These are phyloP conservation scores for Micromussa lordhowensis DNA, from an alignment of 92 coral and sea anemone genomes.

Conservation along the genomic window DNA sequence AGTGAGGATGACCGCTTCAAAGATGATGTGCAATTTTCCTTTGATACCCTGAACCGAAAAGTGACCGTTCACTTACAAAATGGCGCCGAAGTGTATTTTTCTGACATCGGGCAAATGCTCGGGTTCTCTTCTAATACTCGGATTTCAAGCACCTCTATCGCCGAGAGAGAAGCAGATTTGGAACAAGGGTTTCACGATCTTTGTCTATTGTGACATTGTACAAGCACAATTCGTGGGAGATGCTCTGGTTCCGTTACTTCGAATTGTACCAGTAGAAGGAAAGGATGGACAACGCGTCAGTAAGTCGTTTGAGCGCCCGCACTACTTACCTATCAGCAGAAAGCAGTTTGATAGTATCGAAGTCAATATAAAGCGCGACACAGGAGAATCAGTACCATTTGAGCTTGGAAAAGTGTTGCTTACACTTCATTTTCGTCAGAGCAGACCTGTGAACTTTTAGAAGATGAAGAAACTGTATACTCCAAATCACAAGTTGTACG, in stretches of 20 bases:
- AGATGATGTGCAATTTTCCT: too few relatives aligned
- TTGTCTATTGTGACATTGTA: constrained; percentile 49
- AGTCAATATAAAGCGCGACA: constrained; percentile 73
- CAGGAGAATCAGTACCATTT: constrained; percentile 66
- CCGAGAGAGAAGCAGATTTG: constrained; percentile 41
- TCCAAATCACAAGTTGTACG: background rate
- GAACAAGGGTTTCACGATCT: constrained; percentile 25
- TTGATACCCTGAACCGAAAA: too few relatives aligned
- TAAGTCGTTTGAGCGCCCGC: constrained; percentile 59
- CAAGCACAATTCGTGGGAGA: constrained; percentile 56
- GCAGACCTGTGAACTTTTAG: constrained; percentile 41
- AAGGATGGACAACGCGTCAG: constrained; percentile 45
- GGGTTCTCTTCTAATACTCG: constrained; percentile 26
- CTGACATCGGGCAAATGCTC: constrained; percentile 28
- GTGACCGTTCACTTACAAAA: constrained; percentile 39
- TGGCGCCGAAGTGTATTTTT: constrained; percentile 12
- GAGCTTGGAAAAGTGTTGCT: constrained; percentile 58
- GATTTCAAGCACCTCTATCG: constrained; percentile 26
- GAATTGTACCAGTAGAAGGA: constrained; percentile 55
- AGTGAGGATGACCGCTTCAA: too few relatives aligned
- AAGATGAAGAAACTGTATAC: background rate
- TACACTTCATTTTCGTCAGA: constrained; percentile 57
- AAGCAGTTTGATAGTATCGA: constrained; percentile 42
- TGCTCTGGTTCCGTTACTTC: constrained; percentile 40
- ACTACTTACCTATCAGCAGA: constrained; percentile 37